Evolutionary conservation across 2,113 vertebrate species (phyloP), one percentile per base, ranked within the genome.

Genomic region (Leptodactylus fuscus): DNA sequence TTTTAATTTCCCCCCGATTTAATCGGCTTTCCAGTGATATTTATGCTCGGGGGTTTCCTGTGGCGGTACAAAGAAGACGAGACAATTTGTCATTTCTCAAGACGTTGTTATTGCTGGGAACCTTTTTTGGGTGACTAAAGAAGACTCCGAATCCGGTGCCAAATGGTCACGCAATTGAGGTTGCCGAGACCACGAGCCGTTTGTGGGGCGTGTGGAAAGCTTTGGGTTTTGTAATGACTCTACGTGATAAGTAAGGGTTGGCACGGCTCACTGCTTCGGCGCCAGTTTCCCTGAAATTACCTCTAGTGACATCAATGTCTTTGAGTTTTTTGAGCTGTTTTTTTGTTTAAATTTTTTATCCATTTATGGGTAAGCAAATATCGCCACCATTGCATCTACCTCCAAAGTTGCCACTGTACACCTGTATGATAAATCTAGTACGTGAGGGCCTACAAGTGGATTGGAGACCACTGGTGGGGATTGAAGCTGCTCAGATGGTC

Each of bases 81-180:
- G 74, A 5, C 13, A 12, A 80, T 80, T 80, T 24, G 38, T 80
- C 77, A 80, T 55, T 41, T 36, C 27, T 41, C 11, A 16, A 38
- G 77, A 62, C 74, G 15, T 27, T 76, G 51, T 76, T 76, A 76
- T 36, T 22, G 77, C 51, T 80, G 77, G 55, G 53, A 62, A 80
- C n/a, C 38, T 60, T 55, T 62, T 24, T 48, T n/a, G 16, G 55
- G 58, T 22, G 79, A 16, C 41, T 12, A 32, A 10, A 53, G 32
- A 55, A 16, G 51, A 41, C 3, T 49, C n/a, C 53, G n/a, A 27
- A 41, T 55, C 77, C n/a, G 13, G 8, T 76, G 24, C 73, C 46
- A 76, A 29, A 51, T 32, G 7, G 2, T 32, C 24, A 20, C 24
- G 15, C 73, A 3, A 12, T 20, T 9, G 10, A 18, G 27, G 29